Conservation (phyloP, 2,888 invertebrate genomes). For the Portevinia maculata region DNA sequence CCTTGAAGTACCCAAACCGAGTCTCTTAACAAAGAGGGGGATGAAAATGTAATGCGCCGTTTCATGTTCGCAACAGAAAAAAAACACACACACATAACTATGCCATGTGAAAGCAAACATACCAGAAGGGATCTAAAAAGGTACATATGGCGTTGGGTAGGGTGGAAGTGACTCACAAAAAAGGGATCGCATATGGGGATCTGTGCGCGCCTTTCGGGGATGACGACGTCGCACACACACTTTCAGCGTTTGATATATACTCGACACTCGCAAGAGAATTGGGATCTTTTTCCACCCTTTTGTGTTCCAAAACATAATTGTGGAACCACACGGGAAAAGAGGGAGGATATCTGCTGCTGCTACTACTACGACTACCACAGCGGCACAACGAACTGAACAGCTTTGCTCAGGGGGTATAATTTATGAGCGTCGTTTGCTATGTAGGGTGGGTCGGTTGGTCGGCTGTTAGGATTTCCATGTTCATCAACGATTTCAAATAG, state of each 20-base stretch:
- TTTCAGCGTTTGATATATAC: slow-evolving; percentile 14
- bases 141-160: slow-evolving; percentile 66
- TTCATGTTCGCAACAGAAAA: slow-evolving; percentile 20
- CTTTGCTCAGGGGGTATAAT: slow-evolving; percentile 59
- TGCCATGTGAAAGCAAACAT: slow-evolving; percentile 36
- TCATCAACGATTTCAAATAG: slow-evolving; percentile 42
- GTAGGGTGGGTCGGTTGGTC: slow-evolving; percentile 44
- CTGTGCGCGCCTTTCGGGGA: slow-evolving; percentile 57
- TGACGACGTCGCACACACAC: slow-evolving; percentile 39
- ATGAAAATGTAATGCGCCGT: slow-evolving; percentile 58
- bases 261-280: no score
- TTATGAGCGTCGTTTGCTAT: slow-evolving; percentile 41
- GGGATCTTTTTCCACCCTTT: slow-evolving; percentile 74
- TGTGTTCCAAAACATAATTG: slow-evolving; percentile 39
- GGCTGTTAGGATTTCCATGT: slow-evolving; percentile 39
- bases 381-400: not conserved
- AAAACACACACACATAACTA: slow-evolving; percentile 4
- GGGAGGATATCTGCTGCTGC: slow-evolving; percentile 63
- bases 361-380: slow-evolving; percentile 2
- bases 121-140: slow-evolving; percentile 67
- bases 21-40: slow-evolving; percentile 55
- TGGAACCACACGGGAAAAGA: slow-evolving; percentile 61
- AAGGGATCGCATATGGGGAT: slow-evolving; percentile 74
- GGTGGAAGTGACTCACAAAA: slow-evolving; percentile 58
- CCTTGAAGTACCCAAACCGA: slow-evolving; percentile 54